These are phyloP conservation scores for Sander vitreus DNA, from an alignment of 2,113 vertebrate species.

Conservation along the genomic window DNA sequence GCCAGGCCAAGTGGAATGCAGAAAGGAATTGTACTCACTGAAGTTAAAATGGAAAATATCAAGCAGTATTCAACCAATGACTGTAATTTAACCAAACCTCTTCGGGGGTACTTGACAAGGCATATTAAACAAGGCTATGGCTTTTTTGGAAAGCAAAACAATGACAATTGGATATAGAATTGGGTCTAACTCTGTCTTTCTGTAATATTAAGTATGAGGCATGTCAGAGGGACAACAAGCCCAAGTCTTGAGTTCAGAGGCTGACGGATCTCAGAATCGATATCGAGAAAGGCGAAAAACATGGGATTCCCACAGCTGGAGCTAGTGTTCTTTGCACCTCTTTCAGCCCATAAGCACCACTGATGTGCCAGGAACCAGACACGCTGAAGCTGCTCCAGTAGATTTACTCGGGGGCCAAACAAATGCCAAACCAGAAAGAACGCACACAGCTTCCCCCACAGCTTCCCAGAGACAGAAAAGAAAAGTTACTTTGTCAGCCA, in stretches of 20 bases:
- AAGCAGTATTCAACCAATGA: constrained; percentile 67
- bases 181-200: constrained; percentile 15
- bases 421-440: constrained; percentile 33
- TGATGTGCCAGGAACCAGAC: constrained; percentile 27
- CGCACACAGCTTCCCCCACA: constrained; percentile 22
- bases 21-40: constrained; percentile 62
- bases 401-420: constrained; percentile 25
- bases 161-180: neutral
- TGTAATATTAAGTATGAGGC: neutral
- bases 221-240: neutral
- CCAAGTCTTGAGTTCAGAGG: neutral
- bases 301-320: constrained; percentile 4
- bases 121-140: constrained; percentile 56
- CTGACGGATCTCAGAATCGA: neutral
- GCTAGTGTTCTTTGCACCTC: neutral
- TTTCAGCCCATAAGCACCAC: constrained; percentile 22
- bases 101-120: constrained; percentile 66
- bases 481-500: constrained; percentile 64
- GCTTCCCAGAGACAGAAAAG: constrained; percentile 44
- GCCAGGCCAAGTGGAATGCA: constrained; percentile 70
- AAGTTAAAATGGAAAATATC: constrained; percentile 73
- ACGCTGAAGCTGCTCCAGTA: constrained; percentile 20
- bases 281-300: neutral
- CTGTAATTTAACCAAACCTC: constrained; percentile 75
- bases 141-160: constrained; percentile 59